Percentiles rank a stretch among this genome's conserved stretches.
phyloP scores from a whole-genome alignment of 2,888 invertebrate genomes.

The Hofmannophila pseudospretella region DNA sequence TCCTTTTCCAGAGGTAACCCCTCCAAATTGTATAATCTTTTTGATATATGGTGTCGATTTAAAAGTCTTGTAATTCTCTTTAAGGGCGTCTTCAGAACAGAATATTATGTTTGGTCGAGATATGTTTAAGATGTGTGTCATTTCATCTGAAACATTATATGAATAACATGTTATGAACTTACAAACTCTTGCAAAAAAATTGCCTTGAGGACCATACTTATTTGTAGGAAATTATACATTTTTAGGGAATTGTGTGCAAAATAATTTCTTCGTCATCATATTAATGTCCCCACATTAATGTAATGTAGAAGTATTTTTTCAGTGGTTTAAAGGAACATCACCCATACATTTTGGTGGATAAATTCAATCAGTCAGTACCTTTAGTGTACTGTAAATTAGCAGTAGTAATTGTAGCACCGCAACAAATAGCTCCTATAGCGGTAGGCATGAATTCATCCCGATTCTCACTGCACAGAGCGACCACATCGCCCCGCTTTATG shows the following conservation, averaged over 20 bases:
- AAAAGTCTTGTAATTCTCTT: conserved; percentile 28
- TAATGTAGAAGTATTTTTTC: no score
- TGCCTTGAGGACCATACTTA: no score
- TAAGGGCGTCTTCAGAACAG: conserved; percentile 64
- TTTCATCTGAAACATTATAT: conserved; percentile 37
- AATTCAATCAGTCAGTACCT: no score
- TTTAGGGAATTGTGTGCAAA: no score
- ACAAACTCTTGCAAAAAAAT: no score
- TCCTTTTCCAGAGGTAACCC: conserved; percentile 48
- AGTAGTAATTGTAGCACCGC: conserved; percentile 77
- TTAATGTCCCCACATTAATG: no score
- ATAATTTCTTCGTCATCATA: no score
- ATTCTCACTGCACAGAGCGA: conserved; percentile 79
- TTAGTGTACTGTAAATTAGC: conserved; percentile 76
- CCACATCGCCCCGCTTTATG: conserved; percentile 64
- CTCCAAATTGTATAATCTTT: conserved; percentile 80
- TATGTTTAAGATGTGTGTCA: conserved; percentile 78
- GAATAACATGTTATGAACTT: no score
- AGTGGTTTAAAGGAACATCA: no score
- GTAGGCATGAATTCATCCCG: conserved; percentile 72
- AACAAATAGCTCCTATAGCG: conserved; percentile 66
- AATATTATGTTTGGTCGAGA: conserved; percentile 82
- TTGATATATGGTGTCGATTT: conserved; percentile 36
- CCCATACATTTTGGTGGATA: no score
- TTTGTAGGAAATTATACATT: no score